These are phyloP conservation scores for Empidonax alnorum DNA, from an alignment of 2,113 vertebrate species.

Conservation along the genomic window DNA sequence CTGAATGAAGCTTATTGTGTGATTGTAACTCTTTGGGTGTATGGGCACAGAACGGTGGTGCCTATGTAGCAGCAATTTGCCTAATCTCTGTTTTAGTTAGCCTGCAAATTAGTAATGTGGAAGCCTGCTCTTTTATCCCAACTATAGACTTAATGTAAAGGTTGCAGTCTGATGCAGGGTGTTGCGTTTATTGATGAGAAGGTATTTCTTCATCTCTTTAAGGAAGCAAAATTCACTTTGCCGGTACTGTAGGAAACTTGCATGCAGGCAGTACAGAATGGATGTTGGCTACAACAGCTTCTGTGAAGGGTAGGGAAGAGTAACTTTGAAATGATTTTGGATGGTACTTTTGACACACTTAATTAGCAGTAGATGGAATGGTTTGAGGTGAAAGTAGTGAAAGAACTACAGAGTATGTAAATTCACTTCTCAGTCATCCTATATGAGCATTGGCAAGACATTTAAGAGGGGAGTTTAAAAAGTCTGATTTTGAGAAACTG, in stretches of 20 bases:
- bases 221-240: neutral
- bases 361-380: neutral
- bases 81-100: neutral
- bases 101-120: neutral
- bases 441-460: neutral
- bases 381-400: neutral
- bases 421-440: neutral
- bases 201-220: neutral
- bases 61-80: neutral
- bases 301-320: accelerated
- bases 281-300: neutral
- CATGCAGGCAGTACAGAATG: neutral
- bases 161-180: neutral
- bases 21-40: neutral
- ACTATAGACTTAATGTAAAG: neutral
- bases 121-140: neutral
- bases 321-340: neutral
- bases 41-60: neutral
- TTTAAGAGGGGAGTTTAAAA: neutral
- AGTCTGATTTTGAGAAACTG: neutral
- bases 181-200: neutral
- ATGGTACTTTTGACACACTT: neutral
- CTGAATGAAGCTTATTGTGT: neutral
- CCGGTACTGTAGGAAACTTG: neutral
- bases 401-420: neutral